These are phyloP conservation scores for Gallinago jamesoni DNA, from an alignment of 2,113 vertebrate genomes.

Conservation along the genomic window DNA sequence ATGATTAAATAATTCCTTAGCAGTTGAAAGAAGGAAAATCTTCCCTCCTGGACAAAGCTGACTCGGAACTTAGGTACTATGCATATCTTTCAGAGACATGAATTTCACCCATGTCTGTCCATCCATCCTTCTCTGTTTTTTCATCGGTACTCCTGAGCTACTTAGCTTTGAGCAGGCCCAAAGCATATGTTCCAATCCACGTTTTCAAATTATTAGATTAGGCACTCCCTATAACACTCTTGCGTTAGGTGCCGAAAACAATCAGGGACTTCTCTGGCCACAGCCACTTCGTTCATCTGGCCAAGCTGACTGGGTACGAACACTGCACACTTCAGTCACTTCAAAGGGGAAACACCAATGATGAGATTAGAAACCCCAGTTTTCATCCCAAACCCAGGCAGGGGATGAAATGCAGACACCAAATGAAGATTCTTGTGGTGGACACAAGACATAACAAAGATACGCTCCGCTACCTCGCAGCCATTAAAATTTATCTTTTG, in stretches of 20 bases:
- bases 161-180: not conserved
- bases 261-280: not conserved
- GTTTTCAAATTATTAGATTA: not conserved
- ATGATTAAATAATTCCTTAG: not conserved
- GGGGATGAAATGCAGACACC: not conserved
- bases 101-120: not conserved
- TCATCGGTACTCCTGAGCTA: not conserved
- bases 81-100: not conserved
- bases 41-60: not conserved
- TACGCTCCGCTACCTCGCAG: not conserved
- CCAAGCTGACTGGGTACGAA: not conserved
- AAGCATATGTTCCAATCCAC: not conserved
- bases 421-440: not conserved
- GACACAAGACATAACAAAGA: not conserved
- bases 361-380: not conserved
- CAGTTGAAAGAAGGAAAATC: not conserved
- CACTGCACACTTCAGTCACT: accelerated
- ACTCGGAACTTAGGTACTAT: not conserved
- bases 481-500: not conserved
- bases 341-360: not conserved
- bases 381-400: not conserved
- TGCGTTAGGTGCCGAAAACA: not conserved
- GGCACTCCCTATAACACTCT: not conserved
- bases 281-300: not conserved
- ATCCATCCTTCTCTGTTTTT: not conserved